Base-by-base conservation (phyloP, 2,888 invertebrate species). In the Merodon equestris region DNA sequence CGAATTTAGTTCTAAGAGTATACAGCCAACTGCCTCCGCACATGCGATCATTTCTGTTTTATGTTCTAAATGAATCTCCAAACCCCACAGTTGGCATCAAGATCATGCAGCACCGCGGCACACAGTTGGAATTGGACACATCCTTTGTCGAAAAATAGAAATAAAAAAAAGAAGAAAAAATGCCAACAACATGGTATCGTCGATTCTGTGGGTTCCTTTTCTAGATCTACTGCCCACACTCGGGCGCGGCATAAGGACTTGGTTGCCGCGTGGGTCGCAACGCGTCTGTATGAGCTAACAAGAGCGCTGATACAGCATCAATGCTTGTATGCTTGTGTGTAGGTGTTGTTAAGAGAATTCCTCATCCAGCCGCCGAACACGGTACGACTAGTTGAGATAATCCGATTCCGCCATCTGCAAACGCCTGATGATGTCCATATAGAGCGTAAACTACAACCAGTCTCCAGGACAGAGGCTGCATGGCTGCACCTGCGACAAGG, bases 21-120 rank as follows among this genome's bases (percentile, higher is more conserved):
- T 7, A 27, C 7, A 27, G 27, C 27, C 27, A 27, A 38, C 79
- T 56, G 64, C 79, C 79, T 79, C 79, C 74, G 74, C 74, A 64
- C 74, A 73, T 79, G 79, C 73, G 73, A 79, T 74, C 63, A 74
- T 74, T 70, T 68, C 60, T 40, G 54, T 63, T 51, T 42, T 74
- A 64, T 70, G 79, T 74, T 74, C 74, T 64, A 64, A 70, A 54
- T 7, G 27, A 4, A 27, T 27, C 38, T 71, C 60, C 48, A 27
- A 27, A 27, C 27, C 66, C 56, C 36, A 7, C 42, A 19, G 56
- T 45, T 34, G 53, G 40, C 72, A 73, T 50, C 50, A 47, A 58
- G 68, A 63, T 61, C 67, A 38, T 47, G 66, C 45, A 54, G 17
- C 50, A 56, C 64, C 18, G n/a, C 40, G 4, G 12, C 13, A 19